phyloP scores from a whole-genome alignment of 2,113 vertebrate species.

The Tursiops truncatus region DNA sequence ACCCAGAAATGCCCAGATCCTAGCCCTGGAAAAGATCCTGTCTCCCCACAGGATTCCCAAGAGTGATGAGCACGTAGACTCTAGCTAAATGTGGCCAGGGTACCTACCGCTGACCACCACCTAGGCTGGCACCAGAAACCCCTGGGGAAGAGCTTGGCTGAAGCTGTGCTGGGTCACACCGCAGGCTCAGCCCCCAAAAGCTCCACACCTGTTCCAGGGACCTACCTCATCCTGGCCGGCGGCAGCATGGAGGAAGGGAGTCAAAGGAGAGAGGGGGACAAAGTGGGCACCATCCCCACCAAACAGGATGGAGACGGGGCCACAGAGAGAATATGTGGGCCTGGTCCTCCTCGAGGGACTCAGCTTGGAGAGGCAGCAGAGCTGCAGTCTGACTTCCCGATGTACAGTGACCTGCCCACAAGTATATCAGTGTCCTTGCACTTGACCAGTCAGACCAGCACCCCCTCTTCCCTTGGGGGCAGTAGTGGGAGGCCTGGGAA shows the following conservation, averaged over 20 bases:
- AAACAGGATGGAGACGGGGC: not conserved
- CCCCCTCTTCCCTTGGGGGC: not conserved
- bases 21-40: not conserved
- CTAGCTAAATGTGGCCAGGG: not conserved
- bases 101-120: not conserved
- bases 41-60: not conserved
- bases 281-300: not conserved
- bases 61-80: not conserved
- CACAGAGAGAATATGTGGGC: not conserved
- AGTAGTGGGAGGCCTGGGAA: not conserved
- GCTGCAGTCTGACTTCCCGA: not conserved
- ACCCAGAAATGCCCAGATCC: not conserved
- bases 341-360: not conserved
- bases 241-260: not conserved
- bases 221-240: not conserved
- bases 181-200: not conserved
- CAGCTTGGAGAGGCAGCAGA: not conserved
- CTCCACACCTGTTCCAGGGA: not conserved
- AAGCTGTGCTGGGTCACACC: not conserved
- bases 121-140: not conserved
- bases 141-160: not conserved
- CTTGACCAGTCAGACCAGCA: not conserved
- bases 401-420: not conserved
- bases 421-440: not conserved
- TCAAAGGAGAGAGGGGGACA: not conserved